Evolutionary conservation across 2,797 vertebrate genomes (phyloP).

Genomic region (Myotis planiceps): DNA sequence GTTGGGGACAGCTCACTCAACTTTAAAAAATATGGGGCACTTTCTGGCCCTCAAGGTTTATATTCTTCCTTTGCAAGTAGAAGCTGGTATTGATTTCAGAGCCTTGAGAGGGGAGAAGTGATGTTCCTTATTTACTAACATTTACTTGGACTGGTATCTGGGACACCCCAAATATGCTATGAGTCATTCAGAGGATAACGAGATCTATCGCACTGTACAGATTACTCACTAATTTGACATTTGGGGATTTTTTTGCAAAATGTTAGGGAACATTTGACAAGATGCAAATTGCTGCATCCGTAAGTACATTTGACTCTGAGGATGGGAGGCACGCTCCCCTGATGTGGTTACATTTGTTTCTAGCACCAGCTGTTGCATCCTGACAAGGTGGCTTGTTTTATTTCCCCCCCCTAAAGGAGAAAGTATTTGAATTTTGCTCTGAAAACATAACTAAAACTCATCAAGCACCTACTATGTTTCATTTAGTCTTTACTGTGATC

Average conservation of each 20-base stretch:
- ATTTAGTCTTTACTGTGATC: slow-evolving; percentile 30
- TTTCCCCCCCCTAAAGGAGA: not conserved
- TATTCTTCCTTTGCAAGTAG: not conserved
- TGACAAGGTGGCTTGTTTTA: slow-evolving; percentile 49
- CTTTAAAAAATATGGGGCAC: not conserved
- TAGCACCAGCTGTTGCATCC: slow-evolving; percentile 69
- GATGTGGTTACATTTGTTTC: slow-evolving; percentile 64
- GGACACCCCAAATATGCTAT: slow-evolving; percentile 72
- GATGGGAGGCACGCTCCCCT: slow-evolving; percentile 73
- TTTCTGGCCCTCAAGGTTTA: not conserved
- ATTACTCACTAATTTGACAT: slow-evolving; percentile 80
- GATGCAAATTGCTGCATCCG: slow-evolving; percentile 81
- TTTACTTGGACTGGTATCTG: slow-evolving; percentile 71
- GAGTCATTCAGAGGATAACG: slow-evolving; percentile 72
- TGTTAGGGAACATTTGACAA: slow-evolving; percentile 82
- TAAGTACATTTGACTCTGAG: slow-evolving; percentile 76
- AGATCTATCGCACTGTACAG: slow-evolving; percentile 57
- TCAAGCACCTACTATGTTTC: slow-evolving; percentile 38
- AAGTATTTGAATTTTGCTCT: not conserved
- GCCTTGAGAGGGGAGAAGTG: not conserved
- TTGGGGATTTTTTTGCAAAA: slow-evolving; percentile 79
- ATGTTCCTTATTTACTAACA: slow-evolving; percentile 61
- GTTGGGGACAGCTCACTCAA: not conserved
- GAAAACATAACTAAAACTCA: not conserved
- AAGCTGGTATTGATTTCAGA: slow-evolving; percentile 21